Conservation (phyloP, 2,113 vertebrate species). For the Xiphias gladius region DNA sequence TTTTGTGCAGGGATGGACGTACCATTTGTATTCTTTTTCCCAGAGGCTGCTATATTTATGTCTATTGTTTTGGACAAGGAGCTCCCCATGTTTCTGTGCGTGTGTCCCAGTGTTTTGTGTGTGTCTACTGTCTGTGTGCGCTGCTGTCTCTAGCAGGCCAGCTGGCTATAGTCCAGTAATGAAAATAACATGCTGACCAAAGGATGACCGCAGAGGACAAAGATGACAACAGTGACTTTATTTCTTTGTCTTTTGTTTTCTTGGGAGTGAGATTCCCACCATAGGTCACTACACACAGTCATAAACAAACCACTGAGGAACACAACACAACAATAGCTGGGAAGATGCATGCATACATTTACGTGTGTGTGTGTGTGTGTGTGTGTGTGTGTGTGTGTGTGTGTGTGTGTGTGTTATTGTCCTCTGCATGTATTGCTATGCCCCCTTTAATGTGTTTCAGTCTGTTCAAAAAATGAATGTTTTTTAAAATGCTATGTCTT, state of each 20-base stretch:
- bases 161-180: conserved; percentile 85
- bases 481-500: background rate
- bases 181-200: conserved; percentile 89
- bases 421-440: too few relatives aligned
- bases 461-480: background rate
- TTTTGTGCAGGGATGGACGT: conserved; percentile 84
- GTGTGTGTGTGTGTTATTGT: background rate
- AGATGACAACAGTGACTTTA: conserved; percentile 61
- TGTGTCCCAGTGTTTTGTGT: conserved; percentile 33
- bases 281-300: conserved; percentile 8
- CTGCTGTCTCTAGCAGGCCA: conserved; percentile 75
- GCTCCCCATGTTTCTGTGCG: conserved; percentile 44
- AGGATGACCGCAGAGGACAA: conserved; percentile 62
- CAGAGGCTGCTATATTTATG: conserved; percentile 93
- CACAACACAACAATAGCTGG: conserved; percentile 58
- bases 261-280: conserved; percentile 45
- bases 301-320: conserved; percentile 50
- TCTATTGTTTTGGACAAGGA: conserved; percentile 88
- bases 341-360: conserved; percentile 18
- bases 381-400: background rate
- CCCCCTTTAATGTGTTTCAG: background rate
- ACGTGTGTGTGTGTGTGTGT: background rate
- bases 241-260: conserved; percentile 54
- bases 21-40: conserved; percentile 88
- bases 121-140: conserved; percentile 43